Evolutionary conservation across 1,140 invertebrate species (phyloP).

Genomic region (Mactra quadrangularis): DNA sequence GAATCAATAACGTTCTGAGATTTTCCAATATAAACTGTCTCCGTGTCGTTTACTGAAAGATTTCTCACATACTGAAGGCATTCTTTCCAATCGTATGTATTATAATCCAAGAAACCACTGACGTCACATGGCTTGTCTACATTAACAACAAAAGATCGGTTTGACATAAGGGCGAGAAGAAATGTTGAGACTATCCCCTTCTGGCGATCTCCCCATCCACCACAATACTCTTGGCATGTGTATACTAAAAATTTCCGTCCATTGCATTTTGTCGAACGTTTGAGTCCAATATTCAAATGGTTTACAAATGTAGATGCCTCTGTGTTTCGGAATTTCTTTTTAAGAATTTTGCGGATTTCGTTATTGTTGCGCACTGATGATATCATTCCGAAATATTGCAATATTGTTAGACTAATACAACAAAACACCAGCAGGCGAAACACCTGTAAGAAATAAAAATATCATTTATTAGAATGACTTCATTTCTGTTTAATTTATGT

Average conservation of each 20-base stretch:
- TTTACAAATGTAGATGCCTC: too few species aligned
- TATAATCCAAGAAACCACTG: not conserved
- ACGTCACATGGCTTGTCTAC: not conserved
- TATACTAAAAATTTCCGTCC: conserved; percentile 68
- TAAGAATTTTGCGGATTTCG: too few species aligned
- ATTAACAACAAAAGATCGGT: not conserved
- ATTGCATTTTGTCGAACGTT: too few species aligned
- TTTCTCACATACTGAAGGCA: not conserved
- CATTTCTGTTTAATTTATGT: too few species aligned
- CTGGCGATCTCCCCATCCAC: not conserved
- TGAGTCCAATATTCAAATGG: too few species aligned
- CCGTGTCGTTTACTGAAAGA: not conserved
- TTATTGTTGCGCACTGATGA: too few species aligned
- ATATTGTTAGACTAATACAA: too few species aligned
- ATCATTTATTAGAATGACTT: too few species aligned
- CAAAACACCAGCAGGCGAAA: too few species aligned
- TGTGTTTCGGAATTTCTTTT: too few species aligned
- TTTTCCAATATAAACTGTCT: not conserved
- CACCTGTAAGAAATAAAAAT: too few species aligned
- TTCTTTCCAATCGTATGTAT: not conserved
- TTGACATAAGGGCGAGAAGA: not conserved
- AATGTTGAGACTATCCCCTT: not conserved
- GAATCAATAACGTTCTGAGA: not conserved
- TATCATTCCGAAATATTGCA: too few species aligned
- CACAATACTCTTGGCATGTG: conserved; percentile 46